Evolutionary conservation across 2,797 vertebrate genomes (phyloP), one percentile per base, ranked within the genome.

Genomic region (Alcedo atthis): DNA sequence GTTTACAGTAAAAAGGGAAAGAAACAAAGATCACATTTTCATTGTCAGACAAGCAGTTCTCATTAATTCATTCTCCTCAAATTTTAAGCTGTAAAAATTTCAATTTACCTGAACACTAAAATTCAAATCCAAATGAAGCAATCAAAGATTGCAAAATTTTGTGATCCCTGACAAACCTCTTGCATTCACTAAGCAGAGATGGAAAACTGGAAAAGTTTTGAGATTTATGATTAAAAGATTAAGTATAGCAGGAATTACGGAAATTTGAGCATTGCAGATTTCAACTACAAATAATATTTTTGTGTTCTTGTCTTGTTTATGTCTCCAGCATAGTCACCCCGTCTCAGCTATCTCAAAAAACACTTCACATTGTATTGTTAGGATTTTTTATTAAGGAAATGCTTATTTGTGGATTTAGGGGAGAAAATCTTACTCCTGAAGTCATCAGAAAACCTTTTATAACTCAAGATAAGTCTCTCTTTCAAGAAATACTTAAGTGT

Each of bases 341-440:
- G 11, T 59, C 57, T 66, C 20, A 76, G 49, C 49, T 37, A 32
- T 25, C 17, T 82, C 21, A 74, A 32, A 21, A 8, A 15, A 2
- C 12, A 2, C 0, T 4, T 12, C 18, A 12, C 9, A 32, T 3
- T 49, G 9, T 14, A 51, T 17, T 45, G 15, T 63, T 59, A 54
- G 32, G 17, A 53, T 63, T 75, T 78, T 37, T n/a, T 18, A 46
- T 17, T 40, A 81, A 62, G 62, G 28, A 91, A 83, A 54, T 12
- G 30, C 16, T 70, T 81, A 55, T 48, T 81, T 67, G 67, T 28
- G 10, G 45, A 78, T 78, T 46, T 43, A 69, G 43, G 12, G 51
- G 22, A 14, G 18, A 59, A 86, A 74, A 49, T 35, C 32, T 58
- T 75, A 35, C 2, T 7, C 25, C 9, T 40, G 7, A 61, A 61